These are phyloP conservation scores for Pollenia angustigena DNA, from an alignment of 2,888 invertebrate genomes.

Conservation along the genomic window DNA sequence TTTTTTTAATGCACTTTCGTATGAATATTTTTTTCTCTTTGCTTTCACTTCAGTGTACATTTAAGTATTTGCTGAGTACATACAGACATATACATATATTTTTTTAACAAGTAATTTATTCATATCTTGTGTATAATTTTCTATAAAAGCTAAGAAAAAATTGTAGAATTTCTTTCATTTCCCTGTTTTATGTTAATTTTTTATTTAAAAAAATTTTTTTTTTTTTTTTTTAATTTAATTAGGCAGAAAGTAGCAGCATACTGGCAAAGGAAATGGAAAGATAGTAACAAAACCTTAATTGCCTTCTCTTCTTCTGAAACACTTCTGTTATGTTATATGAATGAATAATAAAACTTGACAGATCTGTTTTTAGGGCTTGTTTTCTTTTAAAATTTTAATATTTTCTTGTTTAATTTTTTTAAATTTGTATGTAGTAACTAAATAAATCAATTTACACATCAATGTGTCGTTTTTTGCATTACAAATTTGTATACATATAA, in stretches of 20 bases:
- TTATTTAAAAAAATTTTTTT: constrained; percentile 3
- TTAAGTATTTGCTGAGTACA: neutral
- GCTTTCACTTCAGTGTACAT: neutral
- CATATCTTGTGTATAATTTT: constrained; percentile 54
- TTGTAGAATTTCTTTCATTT: neutral
- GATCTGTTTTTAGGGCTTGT: neutral
- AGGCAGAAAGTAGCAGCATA: constrained; percentile 38
- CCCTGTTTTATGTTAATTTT: constrained; percentile 22
- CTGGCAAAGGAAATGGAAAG: neutral
- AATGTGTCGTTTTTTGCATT: neutral
- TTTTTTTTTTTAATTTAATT: constrained; percentile 59
- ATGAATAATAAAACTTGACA: constrained; percentile 10
- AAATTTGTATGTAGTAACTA: neutral
- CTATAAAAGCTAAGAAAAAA: constrained; percentile 12
- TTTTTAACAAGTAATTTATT: constrained; percentile 56
- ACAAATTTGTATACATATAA: too few relatives aligned
- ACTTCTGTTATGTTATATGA: neutral
- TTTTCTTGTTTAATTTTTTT: neutral
- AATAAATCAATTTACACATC: constrained; percentile 27
- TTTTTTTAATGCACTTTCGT: constrained; percentile 23
- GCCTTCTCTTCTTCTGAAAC: neutral
- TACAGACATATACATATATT: too few relatives aligned
- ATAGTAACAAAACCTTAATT: neutral
- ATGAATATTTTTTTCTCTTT: constrained; percentile 9
- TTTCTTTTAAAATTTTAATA: neutral